A percentile compares a stretch with the other conserved stretches of the same genome.
phyloP scores from a whole-genome alignment of 2,113 vertebrate genomes.

The Tenebrosternarchus preto region DNA sequence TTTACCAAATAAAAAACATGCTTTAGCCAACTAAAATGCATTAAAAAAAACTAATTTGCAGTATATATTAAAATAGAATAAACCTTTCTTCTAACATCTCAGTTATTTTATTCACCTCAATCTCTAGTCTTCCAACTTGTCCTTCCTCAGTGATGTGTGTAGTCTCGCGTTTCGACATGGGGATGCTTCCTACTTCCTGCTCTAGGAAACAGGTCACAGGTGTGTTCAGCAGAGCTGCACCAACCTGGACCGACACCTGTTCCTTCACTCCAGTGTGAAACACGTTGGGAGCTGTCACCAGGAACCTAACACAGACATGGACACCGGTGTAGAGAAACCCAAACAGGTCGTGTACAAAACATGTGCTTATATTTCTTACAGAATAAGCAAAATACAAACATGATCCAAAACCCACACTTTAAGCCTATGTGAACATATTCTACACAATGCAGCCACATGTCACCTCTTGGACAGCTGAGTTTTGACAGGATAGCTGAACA shows the following conservation, averaged over 20 bases:
- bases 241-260: slow-evolving; percentile 70
- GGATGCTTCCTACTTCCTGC: accelerated
- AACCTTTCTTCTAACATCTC: too few relatives aligned
- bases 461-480: too few relatives aligned
- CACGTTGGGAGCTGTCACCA: slow-evolving; percentile 71
- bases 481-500: neutral
- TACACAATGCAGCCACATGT: too few relatives aligned
- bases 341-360: too few relatives aligned
- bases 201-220: slow-evolving; percentile 62
- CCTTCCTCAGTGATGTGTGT: accelerated
- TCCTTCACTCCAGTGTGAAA: slow-evolving; percentile 73
- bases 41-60: too few relatives aligned
- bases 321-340: neutral
- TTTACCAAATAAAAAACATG: too few relatives aligned
- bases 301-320: slow-evolving; percentile 62
- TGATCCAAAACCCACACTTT: too few relatives aligned
- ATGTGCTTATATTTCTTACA: too few relatives aligned
- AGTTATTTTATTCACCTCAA: slow-evolving; percentile 64
- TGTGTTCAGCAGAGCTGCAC: neutral
- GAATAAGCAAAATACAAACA: too few relatives aligned
- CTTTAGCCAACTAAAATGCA: too few relatives aligned
- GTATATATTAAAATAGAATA: too few relatives aligned
- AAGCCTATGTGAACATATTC: too few relatives aligned
- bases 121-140: slow-evolving; percentile 42
- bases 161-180: slow-evolving; percentile 45